Conservation (phyloP, 2,113 vertebrate species). For the Saimiri boliviensis region DNA sequence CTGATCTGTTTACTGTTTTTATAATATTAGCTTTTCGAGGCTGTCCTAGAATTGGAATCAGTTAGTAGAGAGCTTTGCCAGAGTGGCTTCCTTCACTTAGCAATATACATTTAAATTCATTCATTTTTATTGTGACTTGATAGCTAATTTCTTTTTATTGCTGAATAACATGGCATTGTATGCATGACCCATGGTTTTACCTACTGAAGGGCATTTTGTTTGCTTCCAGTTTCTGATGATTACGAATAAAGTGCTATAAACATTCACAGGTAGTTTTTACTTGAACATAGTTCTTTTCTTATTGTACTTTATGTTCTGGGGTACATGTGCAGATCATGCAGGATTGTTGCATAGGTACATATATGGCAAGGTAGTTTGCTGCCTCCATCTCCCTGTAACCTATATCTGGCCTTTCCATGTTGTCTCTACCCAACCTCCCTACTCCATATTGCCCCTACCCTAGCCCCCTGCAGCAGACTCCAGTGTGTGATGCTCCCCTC, state of each 20-base stretch:
- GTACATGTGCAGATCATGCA: too few relatives aligned
- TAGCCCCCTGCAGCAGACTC: too few relatives aligned
- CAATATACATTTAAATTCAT: neutral
- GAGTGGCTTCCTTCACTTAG: neutral
- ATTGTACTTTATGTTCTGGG: too few relatives aligned
- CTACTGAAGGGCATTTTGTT: neutral
- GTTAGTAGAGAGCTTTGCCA: neutral
- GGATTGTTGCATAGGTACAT: too few relatives aligned
- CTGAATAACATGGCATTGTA: neutral
- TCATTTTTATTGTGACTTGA: neutral
- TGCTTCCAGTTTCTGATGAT: conserved; percentile 24
- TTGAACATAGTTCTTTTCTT: neutral
- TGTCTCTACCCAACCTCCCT: too few relatives aligned
- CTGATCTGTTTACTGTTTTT: neutral
- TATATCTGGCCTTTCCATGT: too few relatives aligned
- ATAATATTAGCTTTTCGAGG: neutral
- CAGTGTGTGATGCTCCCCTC: too few relatives aligned
- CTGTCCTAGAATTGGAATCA: neutral
- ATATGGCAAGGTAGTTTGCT: too few relatives aligned
- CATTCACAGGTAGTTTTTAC: neutral
- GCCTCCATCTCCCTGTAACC: too few relatives aligned
- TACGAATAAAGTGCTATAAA: neutral
- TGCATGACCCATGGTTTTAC: neutral
- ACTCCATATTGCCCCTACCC: too few relatives aligned
- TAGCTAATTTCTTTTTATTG: neutral